Percentiles rank a stretch among this genome's conserved stretches.
phyloP scores from a whole-genome alignment of 2,113 vertebrate species.

The Dolichotis patagonum region DNA sequence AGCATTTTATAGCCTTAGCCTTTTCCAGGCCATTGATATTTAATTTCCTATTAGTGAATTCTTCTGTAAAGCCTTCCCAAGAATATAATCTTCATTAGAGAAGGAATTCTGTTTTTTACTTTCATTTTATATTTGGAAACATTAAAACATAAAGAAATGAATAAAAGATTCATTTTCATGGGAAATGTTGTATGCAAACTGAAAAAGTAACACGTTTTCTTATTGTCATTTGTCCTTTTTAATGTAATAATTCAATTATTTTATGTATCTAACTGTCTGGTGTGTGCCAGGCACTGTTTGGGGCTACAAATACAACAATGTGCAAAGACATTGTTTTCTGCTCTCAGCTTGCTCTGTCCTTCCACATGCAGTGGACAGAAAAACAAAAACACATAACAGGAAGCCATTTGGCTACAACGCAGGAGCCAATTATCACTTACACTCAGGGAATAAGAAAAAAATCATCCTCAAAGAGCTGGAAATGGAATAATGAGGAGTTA shows the following conservation, averaged over 20 bases:
- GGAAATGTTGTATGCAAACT: not conserved
- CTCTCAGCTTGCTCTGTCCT: not conserved
- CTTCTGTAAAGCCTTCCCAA: not conserved
- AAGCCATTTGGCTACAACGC: not conserved
- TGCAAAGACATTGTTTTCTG: not conserved
- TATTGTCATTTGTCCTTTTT: not conserved
- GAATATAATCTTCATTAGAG: not conserved
- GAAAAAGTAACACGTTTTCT: not conserved
- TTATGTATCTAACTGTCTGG: not conserved
- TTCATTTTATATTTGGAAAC: not conserved
- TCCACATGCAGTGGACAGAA: not conserved
- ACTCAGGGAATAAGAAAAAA: not conserved
- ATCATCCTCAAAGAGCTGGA: not conserved
- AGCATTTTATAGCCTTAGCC: not conserved
- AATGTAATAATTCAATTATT: not conserved
- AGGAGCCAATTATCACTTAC: not conserved
- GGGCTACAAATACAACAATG: not conserved
- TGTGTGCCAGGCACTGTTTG: not conserved
- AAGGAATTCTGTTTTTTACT: not conserved
- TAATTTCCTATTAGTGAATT: constrained; percentile 17
- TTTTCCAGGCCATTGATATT: not conserved
- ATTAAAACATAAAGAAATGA: not conserved
- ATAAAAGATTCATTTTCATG: not conserved
- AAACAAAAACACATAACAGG: not conserved
- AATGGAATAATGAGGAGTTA: not conserved